Conservation (phyloP, 2,113 vertebrate species). For the Psophia crepitans region DNA sequence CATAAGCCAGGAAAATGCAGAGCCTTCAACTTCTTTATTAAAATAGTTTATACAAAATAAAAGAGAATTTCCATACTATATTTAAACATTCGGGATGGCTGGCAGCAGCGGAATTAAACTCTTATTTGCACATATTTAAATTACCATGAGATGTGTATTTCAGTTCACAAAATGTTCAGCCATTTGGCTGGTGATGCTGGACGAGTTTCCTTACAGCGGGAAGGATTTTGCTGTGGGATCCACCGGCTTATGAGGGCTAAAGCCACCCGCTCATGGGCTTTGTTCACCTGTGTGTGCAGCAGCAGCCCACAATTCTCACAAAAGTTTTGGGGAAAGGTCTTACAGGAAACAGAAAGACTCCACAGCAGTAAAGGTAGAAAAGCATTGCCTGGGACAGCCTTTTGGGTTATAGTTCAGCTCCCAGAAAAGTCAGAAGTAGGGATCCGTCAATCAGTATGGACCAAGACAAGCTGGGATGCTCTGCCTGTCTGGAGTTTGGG, state of each 20-base stretch:
- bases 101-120: neutral
- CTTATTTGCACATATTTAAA: constrained; percentile 1
- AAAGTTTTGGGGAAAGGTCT: neutral
- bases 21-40: neutral
- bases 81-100: neutral
- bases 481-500: neutral
- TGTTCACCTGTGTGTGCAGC: neutral
- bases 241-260: neutral
- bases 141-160: neutral
- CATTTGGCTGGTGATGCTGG: neutral
- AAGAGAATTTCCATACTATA: neutral
- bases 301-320: neutral
- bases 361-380: neutral
- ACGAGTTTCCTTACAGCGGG: neutral
- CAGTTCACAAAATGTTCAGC: neutral
- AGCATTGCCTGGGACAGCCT: neutral
- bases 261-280: neutral
- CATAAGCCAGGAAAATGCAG: neutral
- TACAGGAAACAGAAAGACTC: neutral
- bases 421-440: neutral
- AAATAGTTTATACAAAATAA: constrained; percentile 21
- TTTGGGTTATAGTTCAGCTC: neutral
- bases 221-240: neutral
- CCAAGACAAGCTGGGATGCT: neutral
- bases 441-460: neutral